phyloP scores from a whole-genome alignment of 2,888 invertebrate species.

The Altica lythri region DNA sequence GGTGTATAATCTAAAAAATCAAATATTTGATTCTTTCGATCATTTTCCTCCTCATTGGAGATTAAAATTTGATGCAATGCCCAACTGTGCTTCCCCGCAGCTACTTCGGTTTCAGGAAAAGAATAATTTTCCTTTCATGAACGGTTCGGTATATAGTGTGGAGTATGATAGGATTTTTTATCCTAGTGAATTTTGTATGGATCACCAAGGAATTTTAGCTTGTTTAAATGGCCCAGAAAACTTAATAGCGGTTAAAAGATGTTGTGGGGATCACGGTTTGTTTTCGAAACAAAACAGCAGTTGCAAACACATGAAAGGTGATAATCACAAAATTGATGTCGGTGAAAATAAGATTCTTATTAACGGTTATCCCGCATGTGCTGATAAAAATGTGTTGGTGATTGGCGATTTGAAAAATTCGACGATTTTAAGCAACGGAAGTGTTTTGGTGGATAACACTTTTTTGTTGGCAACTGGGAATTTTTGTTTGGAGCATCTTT shows the following conservation, averaged over 20 bases:
- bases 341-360: constrained; percentile 46
- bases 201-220: constrained; percentile 67
- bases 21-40: constrained; percentile 22
- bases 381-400: constrained; percentile 60
- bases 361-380: constrained; percentile 54
- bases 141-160: constrained; percentile 67
- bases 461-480: constrained; percentile 55
- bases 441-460: constrained; percentile 58
- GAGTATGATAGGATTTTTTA: constrained; percentile 58
- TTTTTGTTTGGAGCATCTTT: constrained; percentile 58
- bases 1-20: constrained; percentile 35
- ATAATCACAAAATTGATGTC: constrained; percentile 47
- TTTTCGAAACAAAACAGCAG: constrained; percentile 64
- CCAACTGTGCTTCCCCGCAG: constrained; percentile 49
- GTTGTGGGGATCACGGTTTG: constrained; percentile 70
- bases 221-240: constrained; percentile 58
- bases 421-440: constrained; percentile 61
- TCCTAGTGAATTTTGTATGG: constrained; percentile 70
- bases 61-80: constrained; percentile 54
- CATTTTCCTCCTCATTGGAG: constrained; percentile 56
- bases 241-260: constrained; percentile 62
- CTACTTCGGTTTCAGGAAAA: constrained; percentile 44
- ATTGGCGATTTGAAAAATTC: constrained; percentile 63
- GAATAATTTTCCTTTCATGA: constrained; percentile 58
- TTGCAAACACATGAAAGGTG: constrained; percentile 55